phyloP scores from a whole-genome alignment of 2,113 vertebrate genomes.

The Dipodomys stephensi region DNA sequence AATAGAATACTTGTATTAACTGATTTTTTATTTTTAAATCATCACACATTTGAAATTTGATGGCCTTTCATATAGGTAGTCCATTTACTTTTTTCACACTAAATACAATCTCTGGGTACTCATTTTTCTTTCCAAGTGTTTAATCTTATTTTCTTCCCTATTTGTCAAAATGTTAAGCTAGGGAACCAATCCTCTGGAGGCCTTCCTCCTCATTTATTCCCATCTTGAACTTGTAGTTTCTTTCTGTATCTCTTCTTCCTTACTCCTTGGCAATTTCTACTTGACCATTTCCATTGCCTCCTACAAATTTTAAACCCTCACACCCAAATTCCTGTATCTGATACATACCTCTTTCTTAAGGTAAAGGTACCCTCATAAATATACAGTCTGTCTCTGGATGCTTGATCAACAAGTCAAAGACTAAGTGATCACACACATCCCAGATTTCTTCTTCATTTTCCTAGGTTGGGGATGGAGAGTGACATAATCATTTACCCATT shows the following conservation, averaged over 20 bases:
- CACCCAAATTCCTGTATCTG: not conserved
- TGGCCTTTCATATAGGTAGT: not conserved
- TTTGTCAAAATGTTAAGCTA: not conserved
- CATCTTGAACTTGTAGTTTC: not conserved
- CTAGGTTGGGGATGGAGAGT: not conserved
- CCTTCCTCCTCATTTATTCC: not conserved
- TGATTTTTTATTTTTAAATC: conserved; percentile 9
- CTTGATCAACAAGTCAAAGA: not conserved
- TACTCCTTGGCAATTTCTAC: not conserved
- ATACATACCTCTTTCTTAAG: not conserved
- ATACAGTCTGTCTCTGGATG: not conserved
- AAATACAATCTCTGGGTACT: not conserved
- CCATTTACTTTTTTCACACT: not conserved
- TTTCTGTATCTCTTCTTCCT: not conserved
- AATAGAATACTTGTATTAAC: not conserved
- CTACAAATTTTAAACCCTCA: not conserved
- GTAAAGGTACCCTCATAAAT: too few species aligned
- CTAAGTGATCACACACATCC: not conserved
- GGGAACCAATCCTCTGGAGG: not conserved
- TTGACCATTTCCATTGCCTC: not conserved
- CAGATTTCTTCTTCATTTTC: not conserved
- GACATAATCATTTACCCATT: not conserved
- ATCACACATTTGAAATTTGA: not conserved
- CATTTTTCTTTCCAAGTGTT: not conserved
- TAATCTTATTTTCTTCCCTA: not conserved